Conservation (phyloP, 1,140 invertebrate genomes). For the Drosophila lacertosa region DNA sequence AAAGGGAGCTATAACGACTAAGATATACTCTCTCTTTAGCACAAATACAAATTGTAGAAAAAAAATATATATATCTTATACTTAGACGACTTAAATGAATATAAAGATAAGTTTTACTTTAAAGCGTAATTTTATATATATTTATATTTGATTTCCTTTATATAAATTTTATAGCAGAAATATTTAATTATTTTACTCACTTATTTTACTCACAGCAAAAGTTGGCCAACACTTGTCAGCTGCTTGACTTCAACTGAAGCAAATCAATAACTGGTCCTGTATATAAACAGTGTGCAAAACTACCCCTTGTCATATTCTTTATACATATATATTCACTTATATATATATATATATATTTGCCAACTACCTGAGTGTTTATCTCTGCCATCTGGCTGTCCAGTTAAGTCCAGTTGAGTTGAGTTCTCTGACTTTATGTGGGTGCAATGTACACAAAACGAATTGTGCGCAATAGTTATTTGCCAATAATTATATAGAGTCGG, state of each 20-base stretch:
- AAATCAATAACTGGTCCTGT: slow-evolving; percentile 35
- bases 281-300: slow-evolving; percentile 15
- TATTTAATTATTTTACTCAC: not conserved
- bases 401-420: slow-evolving; percentile 6
- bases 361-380: slow-evolving; percentile 25
- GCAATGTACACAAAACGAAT: not conserved
- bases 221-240: slow-evolving; percentile 18
- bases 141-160: too few species aligned
- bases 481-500: too few species aligned
- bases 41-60: too few species aligned
- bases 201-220: not conserved
- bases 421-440: not conserved
- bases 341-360: not conserved
- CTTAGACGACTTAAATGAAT: too few species aligned
- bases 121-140: too few species aligned
- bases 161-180: too few species aligned
- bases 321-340: too few species aligned
- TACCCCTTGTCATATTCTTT: too few species aligned
- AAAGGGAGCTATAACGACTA: not conserved
- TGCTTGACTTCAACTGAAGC: slow-evolving; percentile 28
- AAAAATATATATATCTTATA: too few species aligned
- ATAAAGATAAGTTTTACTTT: too few species aligned
- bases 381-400: slow-evolving; percentile 27
- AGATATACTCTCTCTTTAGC: slow-evolving; percentile 18
- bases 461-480: too few species aligned